These are phyloP conservation scores for Anthophora plumipes DNA, from an alignment of 2,888 invertebrate species.

Conservation along the genomic window DNA sequence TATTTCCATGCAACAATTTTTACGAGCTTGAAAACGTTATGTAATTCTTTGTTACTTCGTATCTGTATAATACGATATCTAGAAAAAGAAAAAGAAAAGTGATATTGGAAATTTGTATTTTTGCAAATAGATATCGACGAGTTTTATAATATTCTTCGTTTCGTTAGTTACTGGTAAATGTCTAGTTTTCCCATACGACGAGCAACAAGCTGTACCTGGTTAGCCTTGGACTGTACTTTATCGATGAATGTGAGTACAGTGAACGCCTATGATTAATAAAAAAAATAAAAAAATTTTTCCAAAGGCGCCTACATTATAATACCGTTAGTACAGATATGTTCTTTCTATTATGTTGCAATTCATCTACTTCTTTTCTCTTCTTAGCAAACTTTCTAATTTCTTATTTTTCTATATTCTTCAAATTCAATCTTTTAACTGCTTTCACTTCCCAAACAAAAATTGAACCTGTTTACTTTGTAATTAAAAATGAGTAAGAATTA, in stretches of 20 bases:
- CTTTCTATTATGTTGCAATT: too few species aligned
- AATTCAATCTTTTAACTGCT: too few species aligned
- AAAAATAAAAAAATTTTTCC: not conserved
- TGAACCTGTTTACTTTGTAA: too few species aligned
- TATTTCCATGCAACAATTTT: not conserved
- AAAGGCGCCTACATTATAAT: not conserved
- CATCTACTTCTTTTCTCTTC: not conserved
- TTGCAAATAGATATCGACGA: not conserved
- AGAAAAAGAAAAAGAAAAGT: not conserved
- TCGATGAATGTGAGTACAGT: slow-evolving; percentile 14
- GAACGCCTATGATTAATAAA: not conserved
- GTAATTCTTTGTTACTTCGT: not conserved
- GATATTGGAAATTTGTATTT: not conserved
- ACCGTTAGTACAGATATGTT: not conserved
- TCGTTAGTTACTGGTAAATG: not conserved
- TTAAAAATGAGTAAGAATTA: too few species aligned
- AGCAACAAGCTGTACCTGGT: slow-evolving; percentile 25
- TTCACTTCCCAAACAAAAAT: too few species aligned
- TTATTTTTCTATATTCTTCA: too few species aligned
- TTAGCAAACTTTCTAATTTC: not conserved
- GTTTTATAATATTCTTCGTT: not conserved
- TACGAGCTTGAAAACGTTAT: not conserved
- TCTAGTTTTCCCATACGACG: not conserved
- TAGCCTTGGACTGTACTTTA: slow-evolving; percentile 44
- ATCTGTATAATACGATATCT: not conserved